A percentile compares a stretch with the other conserved stretches of the same genome.
These are phyloP conservation scores for Cerastoderma edule DNA, from an alignment of 2,888 invertebrate species.

Conservation along the genomic window DNA sequence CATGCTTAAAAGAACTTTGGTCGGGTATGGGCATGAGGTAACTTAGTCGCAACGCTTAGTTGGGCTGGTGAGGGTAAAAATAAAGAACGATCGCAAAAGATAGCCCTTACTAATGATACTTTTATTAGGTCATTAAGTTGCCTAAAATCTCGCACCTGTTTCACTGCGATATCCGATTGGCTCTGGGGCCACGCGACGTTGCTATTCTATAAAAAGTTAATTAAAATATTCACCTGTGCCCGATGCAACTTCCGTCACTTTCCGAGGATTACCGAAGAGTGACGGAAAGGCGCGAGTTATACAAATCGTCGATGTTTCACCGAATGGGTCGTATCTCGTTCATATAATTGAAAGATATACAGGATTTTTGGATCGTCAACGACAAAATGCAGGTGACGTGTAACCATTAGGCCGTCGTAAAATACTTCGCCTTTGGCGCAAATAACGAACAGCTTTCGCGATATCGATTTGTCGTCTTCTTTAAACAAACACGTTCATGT, in stretches of 20 bases:
- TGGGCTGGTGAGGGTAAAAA: conserved; percentile 4
- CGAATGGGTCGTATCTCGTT: no score
- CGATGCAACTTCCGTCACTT: conserved; percentile 20
- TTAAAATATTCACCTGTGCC: conserved; percentile 30
- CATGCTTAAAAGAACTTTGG: no score
- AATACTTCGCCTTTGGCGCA: no score
- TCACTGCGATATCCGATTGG: conserved; percentile 20
- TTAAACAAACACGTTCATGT: no score
- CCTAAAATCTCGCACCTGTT: conserved; percentile 28
- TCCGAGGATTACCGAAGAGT: neutral
- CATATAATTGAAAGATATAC: no score
- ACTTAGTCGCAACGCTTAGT: no score
- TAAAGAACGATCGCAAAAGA: neutral
- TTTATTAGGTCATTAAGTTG: conserved; percentile 49
- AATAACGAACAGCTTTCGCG: no score
- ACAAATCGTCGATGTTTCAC: neutral
- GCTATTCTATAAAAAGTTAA: conserved; percentile 6
- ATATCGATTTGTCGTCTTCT: no score
- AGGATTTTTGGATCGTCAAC: no score
- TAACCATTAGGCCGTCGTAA: no score
- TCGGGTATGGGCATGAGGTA: no score
- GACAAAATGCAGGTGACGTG: no score
- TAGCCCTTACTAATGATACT: conserved; percentile 45
- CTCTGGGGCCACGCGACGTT: conserved; percentile 35
- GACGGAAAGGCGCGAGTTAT: neutral